Evolutionary conservation across 2,888 invertebrate species (phyloP).

Genomic region (Mesochorus sp.): DNA sequence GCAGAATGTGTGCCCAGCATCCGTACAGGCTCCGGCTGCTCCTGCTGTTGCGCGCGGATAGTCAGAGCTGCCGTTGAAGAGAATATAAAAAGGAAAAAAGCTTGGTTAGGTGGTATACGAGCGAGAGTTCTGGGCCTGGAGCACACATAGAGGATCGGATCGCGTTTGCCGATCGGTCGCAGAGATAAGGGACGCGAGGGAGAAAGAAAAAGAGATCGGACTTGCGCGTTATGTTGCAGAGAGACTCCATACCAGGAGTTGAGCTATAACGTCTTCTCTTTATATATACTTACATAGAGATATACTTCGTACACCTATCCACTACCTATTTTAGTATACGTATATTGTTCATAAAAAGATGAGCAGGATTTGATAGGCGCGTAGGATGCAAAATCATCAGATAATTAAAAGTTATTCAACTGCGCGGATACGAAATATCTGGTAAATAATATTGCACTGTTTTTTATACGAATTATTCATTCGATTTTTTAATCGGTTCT

Average conservation of each 20-base stretch:
- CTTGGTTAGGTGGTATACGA: constrained; percentile 45
- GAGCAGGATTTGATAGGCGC: neutral
- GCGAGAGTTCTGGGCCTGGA: constrained; percentile 47
- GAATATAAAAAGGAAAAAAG: constrained; percentile 54
- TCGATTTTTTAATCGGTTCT: too few relatives aligned
- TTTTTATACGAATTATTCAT: too few relatives aligned
- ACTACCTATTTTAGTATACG: constrained; percentile 1
- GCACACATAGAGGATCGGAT: constrained; percentile 53
- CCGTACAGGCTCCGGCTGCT: constrained; percentile 32
- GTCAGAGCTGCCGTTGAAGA: constrained; percentile 35
- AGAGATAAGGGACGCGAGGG: constrained; percentile 47
- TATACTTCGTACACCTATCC: neutral
- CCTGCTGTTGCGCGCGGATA: constrained; percentile 26
- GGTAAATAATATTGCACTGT: too few relatives aligned
- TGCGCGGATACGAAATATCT: too few relatives aligned
- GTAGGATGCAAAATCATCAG: too few relatives aligned
- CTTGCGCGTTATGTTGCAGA: constrained; percentile 25
- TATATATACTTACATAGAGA: constrained; percentile 7
- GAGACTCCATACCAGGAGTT: constrained; percentile 41
- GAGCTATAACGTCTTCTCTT: constrained; percentile 22
- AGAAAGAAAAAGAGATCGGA: constrained; percentile 31
- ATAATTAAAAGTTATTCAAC: too few relatives aligned
- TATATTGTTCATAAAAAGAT: neutral
- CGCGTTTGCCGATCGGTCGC: constrained; percentile 62
- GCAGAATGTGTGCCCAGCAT: constrained; percentile 43